Evolutionary conservation across 1,140 invertebrate genomes (phyloP), one percentile per base, ranked within the genome.

Genomic region (Drosophila teissieri): DNA sequence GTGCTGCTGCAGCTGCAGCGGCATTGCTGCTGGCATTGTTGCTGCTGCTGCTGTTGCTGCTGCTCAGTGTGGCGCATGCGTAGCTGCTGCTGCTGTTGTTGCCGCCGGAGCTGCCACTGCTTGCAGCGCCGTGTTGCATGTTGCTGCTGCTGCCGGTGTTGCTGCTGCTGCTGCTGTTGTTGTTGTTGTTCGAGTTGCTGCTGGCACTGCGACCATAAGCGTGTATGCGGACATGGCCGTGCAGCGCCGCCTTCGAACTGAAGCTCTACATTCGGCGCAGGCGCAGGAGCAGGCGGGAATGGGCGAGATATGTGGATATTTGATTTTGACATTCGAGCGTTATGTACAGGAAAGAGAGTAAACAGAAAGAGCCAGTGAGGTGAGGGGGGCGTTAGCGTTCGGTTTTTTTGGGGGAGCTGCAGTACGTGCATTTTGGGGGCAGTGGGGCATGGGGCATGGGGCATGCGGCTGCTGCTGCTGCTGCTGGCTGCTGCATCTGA

Each of bases 231-330:
- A 95, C 95, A 93, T 96, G 96, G 72, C 95, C 95, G 93, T 95
- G 95, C 92, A 96, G 93, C 80, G 95, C 96, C 92, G 96, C 95
- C 92, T 95, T 95, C 74, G 96, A 96, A 92, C 95, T 95, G 94
- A 96, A 96, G 93, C 95, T 96, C 96, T 97, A 93, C 92, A 94
- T 93, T 92, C 61, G 42, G 64, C 24, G 36, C 57, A 69, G 46
- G 57, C 58, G 45, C 36, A 49, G 42, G 64, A 19, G 36, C 57
- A 69, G 46, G 57, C 58, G 45, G 44, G 53, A 40, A 24, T 67
- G 42, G 36, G 40, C 60, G n/a, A 53, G 55, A 46, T 42, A 14
- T 39, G 14, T 39, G 37, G 37, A 39, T 39, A 11, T 24, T 24
- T 51, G 58, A 45, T 56, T 52, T 45, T 53, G 70, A 39, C 36